Evolutionary conservation across 2,113 vertebrate genomes (phyloP), one percentile per base, ranked within the genome.

Genomic region (Barnardius zonarius): DNA sequence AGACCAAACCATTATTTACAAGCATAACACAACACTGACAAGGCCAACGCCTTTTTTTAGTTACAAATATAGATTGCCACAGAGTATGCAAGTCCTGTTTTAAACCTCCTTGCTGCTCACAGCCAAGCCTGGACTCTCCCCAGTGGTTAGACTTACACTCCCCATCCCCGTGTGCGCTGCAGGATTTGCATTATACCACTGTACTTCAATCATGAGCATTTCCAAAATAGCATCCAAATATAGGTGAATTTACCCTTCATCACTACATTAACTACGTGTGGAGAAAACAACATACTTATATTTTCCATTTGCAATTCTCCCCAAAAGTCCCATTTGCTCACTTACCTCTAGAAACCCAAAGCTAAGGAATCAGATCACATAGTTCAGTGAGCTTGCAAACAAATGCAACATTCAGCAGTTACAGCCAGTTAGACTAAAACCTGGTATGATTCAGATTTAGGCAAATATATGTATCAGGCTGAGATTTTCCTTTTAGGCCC

Each of bases 21-120:
- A 35, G 11, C 7, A 6, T 13, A 46, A 82, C 4, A n/a, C 20
- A 39, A 37, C 13, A 7, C 33, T 54, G 33, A 44, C 0, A 0
- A 63, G 35, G 43, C 15, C 11, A 64, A 7, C 31, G 19, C 4
- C 6, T 12, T 44, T 55, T 55, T 62, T 28, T 1, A 37, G 5
- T 52, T 31, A 7, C 4, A 25, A 28, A 20, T 6, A 27, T 7
- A 24, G 66, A n/a, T 30, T 83, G 35, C 44, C 27, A 20, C 57
- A 24, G 43, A 25, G 62, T 1, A 52, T 43, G 20, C 17, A 41
- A 61, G 35, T n/a, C 52, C 51, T 27, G 43, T 24, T 28, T 10
- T 4, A 86, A 54, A 27, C 52, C 57, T 54, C 39, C 35, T 8
- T 16, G 15, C 0, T 66, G 27, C 52, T 77, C 46, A 16, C 0